phyloP scores from a whole-genome alignment of 1,140 invertebrate genomes.

The Thrips palmi region DNA sequence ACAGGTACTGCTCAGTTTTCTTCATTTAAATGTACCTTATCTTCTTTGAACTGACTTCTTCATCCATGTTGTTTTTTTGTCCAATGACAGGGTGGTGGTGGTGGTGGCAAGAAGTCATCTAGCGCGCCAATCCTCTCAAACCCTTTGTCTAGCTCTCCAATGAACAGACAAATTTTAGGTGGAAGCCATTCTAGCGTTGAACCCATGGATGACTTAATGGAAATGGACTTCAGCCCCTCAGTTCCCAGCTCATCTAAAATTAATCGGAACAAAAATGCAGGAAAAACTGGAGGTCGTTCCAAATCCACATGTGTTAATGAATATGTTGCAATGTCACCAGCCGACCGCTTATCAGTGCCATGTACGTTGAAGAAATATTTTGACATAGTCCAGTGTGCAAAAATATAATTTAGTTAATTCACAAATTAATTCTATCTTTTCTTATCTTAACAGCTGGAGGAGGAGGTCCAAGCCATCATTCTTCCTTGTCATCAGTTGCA shows the following conservation, averaged over 20 bases:
- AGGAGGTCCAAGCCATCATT: too few relatives aligned
- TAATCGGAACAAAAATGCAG: slow-evolving; percentile 16
- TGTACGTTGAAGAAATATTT: slow-evolving; percentile 2
- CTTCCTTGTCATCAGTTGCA: slow-evolving; percentile 11
- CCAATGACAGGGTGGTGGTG: too few relatives aligned
- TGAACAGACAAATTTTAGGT: not conserved
- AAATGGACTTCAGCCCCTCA: slow-evolving; percentile 47
- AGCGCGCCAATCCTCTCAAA: not conserved
- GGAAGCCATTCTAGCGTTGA: slow-evolving; percentile 38
- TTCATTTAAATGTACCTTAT: too few relatives aligned
- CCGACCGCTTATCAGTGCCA: too few relatives aligned
- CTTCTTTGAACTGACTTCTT: too few relatives aligned
- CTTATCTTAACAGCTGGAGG: too few relatives aligned
- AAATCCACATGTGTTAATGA: too few relatives aligned
- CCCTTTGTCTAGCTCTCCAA: not conserved
- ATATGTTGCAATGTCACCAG: too few relatives aligned
- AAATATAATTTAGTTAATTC: slow-evolving; percentile 10
- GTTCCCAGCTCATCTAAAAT: slow-evolving; percentile 18
- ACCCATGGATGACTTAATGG: slow-evolving; percentile 58
- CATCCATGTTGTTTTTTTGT: too few relatives aligned
- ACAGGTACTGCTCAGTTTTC: too few relatives aligned
- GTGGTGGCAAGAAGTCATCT: not conserved
- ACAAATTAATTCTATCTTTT: too few relatives aligned
- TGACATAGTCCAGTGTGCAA: slow-evolving; percentile 15
- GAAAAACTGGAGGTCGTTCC: slow-evolving; percentile 7